These are phyloP conservation scores for Neotoxoptera formosana DNA, from an alignment of 1,140 invertebrate genomes.

Conservation along the genomic window DNA sequence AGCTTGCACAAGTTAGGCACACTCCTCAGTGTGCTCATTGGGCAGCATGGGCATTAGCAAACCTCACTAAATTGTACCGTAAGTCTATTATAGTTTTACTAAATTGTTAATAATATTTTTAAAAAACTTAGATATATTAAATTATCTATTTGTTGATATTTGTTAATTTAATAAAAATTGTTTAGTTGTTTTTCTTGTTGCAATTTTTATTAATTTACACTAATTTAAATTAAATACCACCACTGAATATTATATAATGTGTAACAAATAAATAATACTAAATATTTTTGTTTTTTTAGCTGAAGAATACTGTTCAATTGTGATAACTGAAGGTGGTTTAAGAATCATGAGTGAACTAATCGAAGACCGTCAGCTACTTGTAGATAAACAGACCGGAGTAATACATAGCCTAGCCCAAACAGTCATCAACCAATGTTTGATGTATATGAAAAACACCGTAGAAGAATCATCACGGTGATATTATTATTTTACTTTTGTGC, in stretches of 20 bases:
- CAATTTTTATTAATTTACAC: background rate
- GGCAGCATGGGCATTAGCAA: conserved; percentile 97
- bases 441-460: conserved; percentile 48
- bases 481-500: background rate
- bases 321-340: conserved; percentile 86
- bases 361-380: conserved; percentile 62
- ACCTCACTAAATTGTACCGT: conserved; percentile 92
- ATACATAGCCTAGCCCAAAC: conserved; percentile 46
- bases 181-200: background rate
- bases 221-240: background rate
- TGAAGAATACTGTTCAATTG: conserved; percentile 87
- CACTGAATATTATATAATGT: conserved; percentile 15
- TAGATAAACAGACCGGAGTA: background rate
- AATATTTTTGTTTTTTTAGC: conserved; percentile 67
- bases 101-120: background rate
- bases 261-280: background rate
- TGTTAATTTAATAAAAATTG: background rate
- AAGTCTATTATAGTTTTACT: conserved; percentile 65
- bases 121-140: background rate
- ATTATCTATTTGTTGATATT: background rate
- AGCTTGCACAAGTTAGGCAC: conserved; percentile 79
- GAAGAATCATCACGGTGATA: conserved; percentile 18
- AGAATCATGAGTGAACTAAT: conserved; percentile 76
- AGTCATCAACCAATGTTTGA: conserved; percentile 42
- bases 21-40: too few relatives aligned